Percentiles rank a stretch among this genome's conserved stretches.
These are phyloP conservation scores for Maconellicoccus hirsutus DNA, from an alignment of 1,140 invertebrate species.

Conservation along the genomic window DNA sequence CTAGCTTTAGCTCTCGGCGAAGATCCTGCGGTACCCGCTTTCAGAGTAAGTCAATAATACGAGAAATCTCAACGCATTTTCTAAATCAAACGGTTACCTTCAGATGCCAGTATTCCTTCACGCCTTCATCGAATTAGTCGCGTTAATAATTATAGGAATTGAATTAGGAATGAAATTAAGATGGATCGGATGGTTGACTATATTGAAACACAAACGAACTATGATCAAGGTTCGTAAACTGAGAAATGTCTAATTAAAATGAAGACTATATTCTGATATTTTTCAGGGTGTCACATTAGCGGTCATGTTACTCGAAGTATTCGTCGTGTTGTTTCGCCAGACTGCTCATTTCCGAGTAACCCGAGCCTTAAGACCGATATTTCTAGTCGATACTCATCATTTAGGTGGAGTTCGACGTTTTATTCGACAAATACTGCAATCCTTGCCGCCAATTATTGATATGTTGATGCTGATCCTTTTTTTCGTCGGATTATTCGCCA, in stretches of 20 bases:
- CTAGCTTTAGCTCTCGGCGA: slow-evolving; percentile 70
- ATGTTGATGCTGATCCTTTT: slow-evolving; percentile 77
- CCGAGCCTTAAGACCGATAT: slow-evolving; percentile 74
- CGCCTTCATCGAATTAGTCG: slow-evolving; percentile 69
- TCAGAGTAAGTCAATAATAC: slow-evolving; percentile 41
- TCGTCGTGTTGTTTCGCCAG: slow-evolving; percentile 67
- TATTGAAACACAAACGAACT: slow-evolving; percentile 70
- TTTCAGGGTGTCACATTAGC: slow-evolving; percentile 59
- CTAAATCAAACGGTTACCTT: slow-evolving; percentile 20
- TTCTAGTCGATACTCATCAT: slow-evolving; percentile 76
- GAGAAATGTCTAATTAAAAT: not conserved
- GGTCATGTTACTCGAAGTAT: slow-evolving; percentile 75
- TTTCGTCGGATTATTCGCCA: slow-evolving; percentile 71
- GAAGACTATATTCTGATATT: slow-evolving; percentile 27
- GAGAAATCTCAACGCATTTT: not conserved
- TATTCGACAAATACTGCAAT: slow-evolving; percentile 66
- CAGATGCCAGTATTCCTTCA: slow-evolving; percentile 61
- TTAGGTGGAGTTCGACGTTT: slow-evolving; percentile 60
- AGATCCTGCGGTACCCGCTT: slow-evolving; percentile 61
- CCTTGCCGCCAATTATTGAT: slow-evolving; percentile 75
- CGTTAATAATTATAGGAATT: slow-evolving; percentile 60
- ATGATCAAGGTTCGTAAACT: slow-evolving; percentile 60
- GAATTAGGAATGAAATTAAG: slow-evolving; percentile 68
- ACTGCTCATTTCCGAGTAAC: slow-evolving; percentile 79
- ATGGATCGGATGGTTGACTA: slow-evolving; percentile 76